A percentile compares a stretch with the other conserved stretches of the same genome.
Evolutionary conservation across 2,888 invertebrate species (phyloP).

Genomic region (Iphiclides podalirius): DNA sequence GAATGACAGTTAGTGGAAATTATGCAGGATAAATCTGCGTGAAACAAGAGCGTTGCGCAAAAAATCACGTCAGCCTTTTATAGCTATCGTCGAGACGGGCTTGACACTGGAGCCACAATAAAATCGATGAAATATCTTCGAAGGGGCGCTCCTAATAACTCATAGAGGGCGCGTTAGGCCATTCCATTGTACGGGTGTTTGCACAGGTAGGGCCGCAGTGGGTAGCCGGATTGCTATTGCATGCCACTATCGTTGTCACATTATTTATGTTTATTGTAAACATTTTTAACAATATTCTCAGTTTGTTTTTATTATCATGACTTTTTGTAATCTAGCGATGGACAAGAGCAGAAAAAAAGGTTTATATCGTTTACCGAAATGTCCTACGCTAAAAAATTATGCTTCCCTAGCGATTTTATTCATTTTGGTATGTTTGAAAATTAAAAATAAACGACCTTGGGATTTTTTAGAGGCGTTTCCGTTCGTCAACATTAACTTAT

Average conservation of each 20-base stretch:
- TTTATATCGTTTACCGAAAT: no score
- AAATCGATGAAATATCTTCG: constrained; percentile 77
- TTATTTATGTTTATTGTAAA: constrained; percentile 24
- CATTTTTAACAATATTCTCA: constrained; percentile 12
- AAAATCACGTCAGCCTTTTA: constrained; percentile 61
- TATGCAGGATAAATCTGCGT: constrained; percentile 42
- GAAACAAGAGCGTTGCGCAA: constrained; percentile 58
- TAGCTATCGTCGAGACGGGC: constrained; percentile 68
- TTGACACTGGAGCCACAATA: constrained; percentile 79
- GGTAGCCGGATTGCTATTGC: constrained; percentile 37
- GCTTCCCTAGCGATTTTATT: no score
- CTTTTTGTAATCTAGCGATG: neutral
- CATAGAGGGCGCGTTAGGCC: constrained; percentile 54
- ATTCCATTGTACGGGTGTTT: constrained; percentile 33
- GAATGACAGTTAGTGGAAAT: constrained; percentile 12
- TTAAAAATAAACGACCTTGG: no score
- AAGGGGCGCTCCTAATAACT: constrained; percentile 63
- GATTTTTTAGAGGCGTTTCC: no score
- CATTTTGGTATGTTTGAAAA: no score
- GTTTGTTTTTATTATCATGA: constrained; percentile 8
- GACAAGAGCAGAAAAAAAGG: neutral
- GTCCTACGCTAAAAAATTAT: no score
- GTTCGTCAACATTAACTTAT: no score
- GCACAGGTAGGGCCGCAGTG: constrained; percentile 67
- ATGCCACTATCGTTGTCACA: constrained; percentile 28